Evolutionary conservation across 2,797 vertebrate species (phyloP).

Genomic region (Staurois parvus): DNA sequence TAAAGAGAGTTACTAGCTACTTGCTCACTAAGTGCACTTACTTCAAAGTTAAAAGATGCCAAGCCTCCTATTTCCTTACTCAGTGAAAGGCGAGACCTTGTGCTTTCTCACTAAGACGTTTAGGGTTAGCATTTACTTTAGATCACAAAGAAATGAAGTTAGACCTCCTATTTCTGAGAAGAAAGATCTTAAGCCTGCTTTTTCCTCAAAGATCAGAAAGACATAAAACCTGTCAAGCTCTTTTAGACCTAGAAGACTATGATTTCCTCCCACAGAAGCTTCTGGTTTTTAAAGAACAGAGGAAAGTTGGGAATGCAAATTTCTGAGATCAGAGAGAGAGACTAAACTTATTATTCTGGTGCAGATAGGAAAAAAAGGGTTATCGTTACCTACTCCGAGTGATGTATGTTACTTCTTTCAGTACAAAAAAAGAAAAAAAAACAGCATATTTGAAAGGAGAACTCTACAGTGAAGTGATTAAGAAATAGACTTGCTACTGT

Average conservation of each 20-base stretch:
- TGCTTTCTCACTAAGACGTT: neutral
- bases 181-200: slow-evolving; percentile 16
- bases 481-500: neutral
- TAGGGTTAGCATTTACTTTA: slow-evolving; percentile 2
- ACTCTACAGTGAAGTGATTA: neutral
- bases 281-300: slow-evolving; percentile 7
- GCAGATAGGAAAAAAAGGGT: neutral
- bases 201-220: slow-evolving; percentile 14
- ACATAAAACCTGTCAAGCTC: slow-evolving; percentile 18
- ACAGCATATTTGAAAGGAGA: neutral
- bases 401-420: neutral
- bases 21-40: neutral
- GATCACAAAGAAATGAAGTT: slow-evolving; percentile 5
- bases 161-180: slow-evolving; percentile 12
- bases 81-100: neutral
- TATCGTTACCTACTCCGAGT: neutral
- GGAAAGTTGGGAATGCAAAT: neutral
- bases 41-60: neutral
- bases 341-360: neutral
- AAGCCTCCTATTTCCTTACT: neutral
- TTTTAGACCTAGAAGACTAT: slow-evolving; percentile 17
- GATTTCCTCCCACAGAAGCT: slow-evolving; percentile 19
- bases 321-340: neutral
- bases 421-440: neutral
- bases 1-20: neutral